phyloP scores from a whole-genome alignment of 2,888 invertebrate species.

The Cheilosia vernalis region DNA sequence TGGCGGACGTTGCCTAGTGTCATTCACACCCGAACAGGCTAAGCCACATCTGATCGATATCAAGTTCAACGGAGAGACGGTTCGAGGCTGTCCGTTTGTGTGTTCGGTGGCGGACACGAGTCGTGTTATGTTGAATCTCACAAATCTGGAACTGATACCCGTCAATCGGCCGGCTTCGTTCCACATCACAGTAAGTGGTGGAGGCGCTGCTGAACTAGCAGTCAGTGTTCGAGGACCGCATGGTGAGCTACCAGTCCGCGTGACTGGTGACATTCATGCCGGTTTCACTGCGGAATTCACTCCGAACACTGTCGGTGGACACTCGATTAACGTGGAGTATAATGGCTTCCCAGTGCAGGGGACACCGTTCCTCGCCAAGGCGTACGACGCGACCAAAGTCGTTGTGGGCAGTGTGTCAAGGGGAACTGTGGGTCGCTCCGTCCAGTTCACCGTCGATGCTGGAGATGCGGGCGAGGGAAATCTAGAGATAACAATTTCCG shows the following conservation, averaged over 20 bases:
- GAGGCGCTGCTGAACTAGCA: slow-evolving; percentile 91
- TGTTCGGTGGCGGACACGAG: slow-evolving; percentile 93
- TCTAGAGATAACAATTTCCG: slow-evolving; percentile 97
- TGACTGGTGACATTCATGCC: slow-evolving; percentile 93
- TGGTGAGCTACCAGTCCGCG: slow-evolving; percentile 93
- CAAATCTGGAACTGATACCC: slow-evolving; percentile 92
- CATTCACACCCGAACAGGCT: slow-evolving; percentile 95
- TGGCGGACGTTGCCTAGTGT: slow-evolving; percentile 96
- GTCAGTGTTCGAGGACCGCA: slow-evolving; percentile 95
- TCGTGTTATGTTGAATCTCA: slow-evolving; percentile 88
- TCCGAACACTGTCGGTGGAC: slow-evolving; percentile 96
- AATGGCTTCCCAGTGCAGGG: slow-evolving; percentile 95
- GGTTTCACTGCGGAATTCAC: slow-evolving; percentile 96
- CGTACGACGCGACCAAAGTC: slow-evolving; percentile 95
- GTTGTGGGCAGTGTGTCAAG: slow-evolving; percentile 91
- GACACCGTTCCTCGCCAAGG: slow-evolving; percentile 95
- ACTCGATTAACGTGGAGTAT: slow-evolving; percentile 95
- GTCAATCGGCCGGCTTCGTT: slow-evolving; percentile 92
- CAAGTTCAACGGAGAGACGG: slow-evolving; percentile 97
- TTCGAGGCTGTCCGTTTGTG: slow-evolving; percentile 94
- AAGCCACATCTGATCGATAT: slow-evolving; percentile 97
- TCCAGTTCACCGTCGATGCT: slow-evolving; percentile 98
- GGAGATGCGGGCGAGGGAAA: slow-evolving; percentile 98
- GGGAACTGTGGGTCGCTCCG: slow-evolving; percentile 93
- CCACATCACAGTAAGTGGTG: slow-evolving; percentile 89